Evolutionary conservation across 2,888 invertebrate genomes (phyloP).

Genomic region (Graphium colonna): DNA sequence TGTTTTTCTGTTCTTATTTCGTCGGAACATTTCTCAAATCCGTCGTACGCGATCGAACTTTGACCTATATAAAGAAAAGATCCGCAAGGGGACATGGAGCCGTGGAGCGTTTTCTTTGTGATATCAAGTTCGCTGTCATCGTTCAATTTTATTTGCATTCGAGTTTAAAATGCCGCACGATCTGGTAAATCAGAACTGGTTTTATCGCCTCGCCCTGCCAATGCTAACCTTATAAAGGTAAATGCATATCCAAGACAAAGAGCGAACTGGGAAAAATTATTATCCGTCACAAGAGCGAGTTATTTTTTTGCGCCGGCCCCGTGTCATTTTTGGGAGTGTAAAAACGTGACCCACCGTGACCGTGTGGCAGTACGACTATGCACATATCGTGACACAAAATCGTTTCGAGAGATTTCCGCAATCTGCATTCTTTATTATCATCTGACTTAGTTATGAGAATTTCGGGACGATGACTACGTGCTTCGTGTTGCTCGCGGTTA

Average conservation of each 20-base stretch:
- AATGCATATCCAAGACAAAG: constrained; percentile 40
- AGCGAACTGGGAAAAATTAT: constrained; percentile 29
- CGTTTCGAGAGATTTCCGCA: constrained; percentile 14
- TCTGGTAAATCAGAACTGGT: constrained; percentile 75
- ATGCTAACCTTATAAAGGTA: constrained; percentile 40
- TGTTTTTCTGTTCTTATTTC: constrained; percentile 1
- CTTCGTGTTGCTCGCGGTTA: constrained; percentile 1
- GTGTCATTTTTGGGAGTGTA: constrained; percentile 2
- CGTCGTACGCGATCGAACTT: constrained; percentile 7
- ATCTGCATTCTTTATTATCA: constrained; percentile 17
- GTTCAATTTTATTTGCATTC: constrained; percentile 66
- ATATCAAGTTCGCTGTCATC: constrained; percentile 65
- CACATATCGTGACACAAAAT: constrained; percentile 17
- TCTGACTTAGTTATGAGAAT: constrained; percentile 6
- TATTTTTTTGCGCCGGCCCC: not conserved
- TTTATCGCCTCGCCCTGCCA: constrained; percentile 53
- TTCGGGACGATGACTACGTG: constrained; percentile 3
- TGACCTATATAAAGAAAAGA: constrained; percentile 19
- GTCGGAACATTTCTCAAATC: constrained; percentile 7
- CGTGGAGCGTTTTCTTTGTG: constrained; percentile 49
- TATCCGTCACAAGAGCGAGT: constrained; percentile 2
- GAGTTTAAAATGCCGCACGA: constrained; percentile 71
- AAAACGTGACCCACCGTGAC: constrained; percentile 13
- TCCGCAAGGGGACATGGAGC: constrained; percentile 26
- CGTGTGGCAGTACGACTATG: constrained; percentile 6